These are phyloP conservation scores for Drosophila mauritiana DNA, from an alignment of 1,140 invertebrate genomes.

Conservation along the genomic window DNA sequence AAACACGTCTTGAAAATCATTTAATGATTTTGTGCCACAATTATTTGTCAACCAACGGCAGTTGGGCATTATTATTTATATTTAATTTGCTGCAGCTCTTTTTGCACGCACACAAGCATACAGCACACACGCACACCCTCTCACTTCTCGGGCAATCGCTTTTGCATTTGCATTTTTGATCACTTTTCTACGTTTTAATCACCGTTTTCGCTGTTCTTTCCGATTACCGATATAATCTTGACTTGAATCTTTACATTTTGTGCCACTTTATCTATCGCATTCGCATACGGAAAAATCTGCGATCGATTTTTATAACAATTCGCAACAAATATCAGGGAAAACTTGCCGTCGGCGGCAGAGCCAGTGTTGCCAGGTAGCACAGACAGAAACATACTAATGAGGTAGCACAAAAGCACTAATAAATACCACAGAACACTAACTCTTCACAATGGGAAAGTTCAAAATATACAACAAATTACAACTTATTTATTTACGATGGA, in stretches of 20 bases:
- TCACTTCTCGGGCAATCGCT: slow-evolving; percentile 13
- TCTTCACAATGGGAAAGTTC: background rate
- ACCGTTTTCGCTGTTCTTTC: slow-evolving; percentile 4
- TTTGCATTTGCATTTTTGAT: slow-evolving; percentile 46
- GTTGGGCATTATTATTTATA: slow-evolving; percentile 47
- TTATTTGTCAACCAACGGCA: slow-evolving; percentile 34
- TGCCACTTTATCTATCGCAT: slow-evolving; percentile 38
- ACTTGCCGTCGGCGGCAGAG: slow-evolving; percentile 16
- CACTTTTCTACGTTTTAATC: slow-evolving; percentile 11
- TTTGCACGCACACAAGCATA: slow-evolving; percentile 10
- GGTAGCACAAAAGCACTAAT: background rate
- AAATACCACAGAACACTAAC: background rate
- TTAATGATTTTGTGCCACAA: slow-evolving; percentile 40
- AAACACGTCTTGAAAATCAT: slow-evolving; percentile 46
- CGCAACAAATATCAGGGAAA: slow-evolving; percentile 41
- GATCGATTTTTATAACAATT: slow-evolving; percentile 56
- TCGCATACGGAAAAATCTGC: slow-evolving; percentile 43
- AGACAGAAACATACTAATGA: background rate
- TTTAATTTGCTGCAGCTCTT: slow-evolving; percentile 41
- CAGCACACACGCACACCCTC: slow-evolving; percentile 10
- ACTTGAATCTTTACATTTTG: slow-evolving; percentile 27
- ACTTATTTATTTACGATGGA: background rate
- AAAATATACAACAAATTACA: background rate
- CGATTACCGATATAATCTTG: slow-evolving; percentile 6
- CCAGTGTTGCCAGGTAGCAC: background rate